phyloP scores from a whole-genome alignment of 2,797 vertebrate species.

The Halcyon chelicuti region DNA sequence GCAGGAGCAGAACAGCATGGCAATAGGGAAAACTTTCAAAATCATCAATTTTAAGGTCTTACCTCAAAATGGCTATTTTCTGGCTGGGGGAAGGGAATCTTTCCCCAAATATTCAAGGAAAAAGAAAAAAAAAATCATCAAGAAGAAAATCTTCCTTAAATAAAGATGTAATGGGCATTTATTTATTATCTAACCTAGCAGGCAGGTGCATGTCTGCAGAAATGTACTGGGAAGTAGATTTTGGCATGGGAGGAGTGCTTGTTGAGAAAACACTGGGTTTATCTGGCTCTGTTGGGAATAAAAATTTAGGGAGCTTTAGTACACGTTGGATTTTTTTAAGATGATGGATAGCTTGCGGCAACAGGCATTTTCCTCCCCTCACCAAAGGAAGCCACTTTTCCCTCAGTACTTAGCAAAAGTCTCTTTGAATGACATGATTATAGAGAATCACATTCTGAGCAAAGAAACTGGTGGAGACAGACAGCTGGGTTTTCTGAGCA shows the following conservation, averaged over 20 bases:
- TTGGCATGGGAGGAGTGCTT: not conserved
- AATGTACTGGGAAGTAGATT: not conserved
- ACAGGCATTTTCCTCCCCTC: constrained; percentile 32
- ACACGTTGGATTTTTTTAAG: not conserved
- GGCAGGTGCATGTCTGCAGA: not conserved
- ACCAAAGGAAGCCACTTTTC: constrained; percentile 56
- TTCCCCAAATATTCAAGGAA: not conserved
- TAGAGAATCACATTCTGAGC: constrained; percentile 11
- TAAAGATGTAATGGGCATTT: not conserved
- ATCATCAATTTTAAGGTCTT: constrained; percentile 70
- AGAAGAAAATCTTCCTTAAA: not conserved
- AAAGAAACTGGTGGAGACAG: not conserved
- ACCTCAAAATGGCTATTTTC: constrained; percentile 54
- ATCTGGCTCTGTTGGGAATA: not conserved
- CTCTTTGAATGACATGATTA: constrained; percentile 53
- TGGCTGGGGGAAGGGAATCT: not conserved
- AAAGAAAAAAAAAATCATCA: not conserved
- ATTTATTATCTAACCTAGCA: constrained; percentile 1
- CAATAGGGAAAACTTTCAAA: constrained; percentile 69
- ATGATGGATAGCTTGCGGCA: constrained; percentile 56
- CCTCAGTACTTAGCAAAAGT: constrained; percentile 45
- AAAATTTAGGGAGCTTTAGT: constrained; percentile 45
- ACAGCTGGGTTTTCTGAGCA: not conserved
- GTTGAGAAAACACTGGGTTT: not conserved
- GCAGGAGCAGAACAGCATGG: constrained; percentile 70